These are phyloP conservation scores for Acleris cristana DNA, from an alignment of 2,888 invertebrate genomes.

Conservation along the genomic window DNA sequence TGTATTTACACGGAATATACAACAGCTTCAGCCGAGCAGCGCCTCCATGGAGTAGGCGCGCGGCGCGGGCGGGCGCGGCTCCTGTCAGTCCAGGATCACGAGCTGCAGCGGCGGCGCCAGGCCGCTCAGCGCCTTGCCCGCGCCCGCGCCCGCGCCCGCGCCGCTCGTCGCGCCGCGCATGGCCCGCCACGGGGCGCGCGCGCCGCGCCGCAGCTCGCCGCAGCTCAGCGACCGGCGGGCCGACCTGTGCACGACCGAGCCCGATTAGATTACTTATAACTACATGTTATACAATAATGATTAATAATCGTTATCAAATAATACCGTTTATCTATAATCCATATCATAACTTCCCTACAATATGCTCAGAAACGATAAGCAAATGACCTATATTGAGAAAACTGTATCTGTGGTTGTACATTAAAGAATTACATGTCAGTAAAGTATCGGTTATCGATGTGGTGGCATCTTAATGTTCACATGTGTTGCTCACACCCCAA, in stretches of 20 bases:
- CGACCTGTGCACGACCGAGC: slow-evolving; percentile 84
- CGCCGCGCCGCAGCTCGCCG: slow-evolving; percentile 88
- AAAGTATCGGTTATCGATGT: too few relatives aligned
- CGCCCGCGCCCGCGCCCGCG: slow-evolving; percentile 86
- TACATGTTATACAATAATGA: too few relatives aligned
- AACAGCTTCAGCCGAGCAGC: slow-evolving; percentile 80
- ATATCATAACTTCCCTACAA: too few relatives aligned
- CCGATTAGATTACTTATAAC: too few relatives aligned
- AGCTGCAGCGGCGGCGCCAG: slow-evolving; percentile 84
- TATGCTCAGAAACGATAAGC: too few relatives aligned
- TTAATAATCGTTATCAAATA: too few relatives aligned
- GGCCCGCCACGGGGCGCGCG: slow-evolving; percentile 38
- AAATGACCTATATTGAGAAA: too few relatives aligned
- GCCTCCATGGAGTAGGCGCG: slow-evolving; percentile 87
- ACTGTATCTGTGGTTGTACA: too few relatives aligned
- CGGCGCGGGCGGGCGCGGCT: slow-evolving; percentile 72
- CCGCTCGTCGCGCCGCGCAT: slow-evolving; percentile 43
- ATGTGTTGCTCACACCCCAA: too few relatives aligned
- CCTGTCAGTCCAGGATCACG: slow-evolving; percentile 89
- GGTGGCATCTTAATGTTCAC: too few relatives aligned
- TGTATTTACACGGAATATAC: slow-evolving; percentile 72
- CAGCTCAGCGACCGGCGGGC: slow-evolving; percentile 91
- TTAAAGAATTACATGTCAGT: too few relatives aligned
- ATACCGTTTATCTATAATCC: too few relatives aligned
- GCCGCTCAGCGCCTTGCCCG: slow-evolving; percentile 52